Evolutionary conservation across 2,113 vertebrate species (phyloP), one percentile per base, ranked within the genome.

Genomic region (Ageneiosus marmoratus): DNA sequence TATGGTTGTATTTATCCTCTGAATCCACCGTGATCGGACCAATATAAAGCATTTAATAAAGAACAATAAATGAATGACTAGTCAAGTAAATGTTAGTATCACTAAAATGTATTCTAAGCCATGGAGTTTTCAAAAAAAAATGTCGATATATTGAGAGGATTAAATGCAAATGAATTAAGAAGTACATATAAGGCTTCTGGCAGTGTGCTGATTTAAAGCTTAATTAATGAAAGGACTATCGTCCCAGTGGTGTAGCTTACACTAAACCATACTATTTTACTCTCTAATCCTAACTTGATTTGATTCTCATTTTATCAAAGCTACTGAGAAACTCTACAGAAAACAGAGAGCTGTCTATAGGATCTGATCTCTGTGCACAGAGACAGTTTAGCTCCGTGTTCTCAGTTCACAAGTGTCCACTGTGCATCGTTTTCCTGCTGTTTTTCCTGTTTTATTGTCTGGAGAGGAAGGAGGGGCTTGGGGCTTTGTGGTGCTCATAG

Each of bases 211-310:
- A 95, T 95, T 85, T 95, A 95, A 96, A 94, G 94, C 95, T 94
- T 94, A 94, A 96, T 96, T 95, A 95, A 96, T 96, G 95, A 96
- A 95, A 93, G 95, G 94, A 95, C 94, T 93, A 93, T 93, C 94
- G 93, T 93, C 95, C 94, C 94, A 95, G 93, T 92, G 95, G 95
- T 95, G 96, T 95, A 96, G 94, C 95, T 96, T 94, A 96, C 93
- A 94, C 95, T 96, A 95, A 96, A 96, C 91, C 94, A 92, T 94
- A 92, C 93, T 94, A 94, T 96, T 96, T 97, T 95, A 95, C 95
- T 96, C 95, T 94, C 93, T 95, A 96, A 96, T 96, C 94, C 94
- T 92, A 92, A 95, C 93, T 96, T 96, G 94, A 95, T 96, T 95
- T 96, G 94, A 97, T 95, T 95, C 95, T 94, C 94, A 91, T 93